These are phyloP conservation scores for Axea sp. DNA, from an alignment of 2,888 invertebrate genomes.

Conservation along the genomic window DNA sequence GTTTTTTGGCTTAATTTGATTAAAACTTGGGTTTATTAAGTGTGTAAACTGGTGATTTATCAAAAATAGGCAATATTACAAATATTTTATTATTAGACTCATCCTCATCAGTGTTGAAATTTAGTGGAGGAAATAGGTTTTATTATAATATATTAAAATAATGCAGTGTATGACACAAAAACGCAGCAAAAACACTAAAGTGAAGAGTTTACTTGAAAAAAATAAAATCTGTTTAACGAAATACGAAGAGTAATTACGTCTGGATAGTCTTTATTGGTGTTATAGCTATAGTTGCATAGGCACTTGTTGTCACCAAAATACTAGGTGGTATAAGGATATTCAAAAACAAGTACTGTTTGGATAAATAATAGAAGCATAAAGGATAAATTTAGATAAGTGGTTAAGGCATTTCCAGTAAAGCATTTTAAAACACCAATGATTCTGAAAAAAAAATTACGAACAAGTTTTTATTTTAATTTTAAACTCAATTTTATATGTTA, in stretches of 20 bases:
- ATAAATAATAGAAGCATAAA: constrained; percentile 73
- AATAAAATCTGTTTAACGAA: no score
- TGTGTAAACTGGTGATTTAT: no score
- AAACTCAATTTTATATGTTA: no score
- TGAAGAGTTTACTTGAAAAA: no score
- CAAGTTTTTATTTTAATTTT: no score
- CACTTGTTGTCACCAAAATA: constrained; percentile 88
- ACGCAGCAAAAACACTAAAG: no score
- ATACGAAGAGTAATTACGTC: no score
- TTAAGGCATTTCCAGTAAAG: constrained; percentile 80
- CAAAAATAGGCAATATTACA: no score
- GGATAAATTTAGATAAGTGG: constrained; percentile 75
- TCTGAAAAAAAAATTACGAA: no score
- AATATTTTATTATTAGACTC: constrained; percentile 73
- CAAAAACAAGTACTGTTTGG: constrained; percentile 79
- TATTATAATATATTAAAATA: constrained; percentile 80
- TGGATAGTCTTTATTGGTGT: no score
- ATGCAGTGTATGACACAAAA: no score
- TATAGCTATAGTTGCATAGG: constrained; percentile 77
- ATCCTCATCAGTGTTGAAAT: constrained; percentile 84
- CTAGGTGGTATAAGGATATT: constrained; percentile 83
- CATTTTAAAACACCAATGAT: constrained; percentile 82
- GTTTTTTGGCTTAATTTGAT: constrained; percentile 73
- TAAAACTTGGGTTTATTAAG: no score
- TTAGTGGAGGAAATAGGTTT: constrained; percentile 90